Base-by-base conservation (phyloP, 2,797 vertebrate species). In the Myotis pilosus region DNA sequence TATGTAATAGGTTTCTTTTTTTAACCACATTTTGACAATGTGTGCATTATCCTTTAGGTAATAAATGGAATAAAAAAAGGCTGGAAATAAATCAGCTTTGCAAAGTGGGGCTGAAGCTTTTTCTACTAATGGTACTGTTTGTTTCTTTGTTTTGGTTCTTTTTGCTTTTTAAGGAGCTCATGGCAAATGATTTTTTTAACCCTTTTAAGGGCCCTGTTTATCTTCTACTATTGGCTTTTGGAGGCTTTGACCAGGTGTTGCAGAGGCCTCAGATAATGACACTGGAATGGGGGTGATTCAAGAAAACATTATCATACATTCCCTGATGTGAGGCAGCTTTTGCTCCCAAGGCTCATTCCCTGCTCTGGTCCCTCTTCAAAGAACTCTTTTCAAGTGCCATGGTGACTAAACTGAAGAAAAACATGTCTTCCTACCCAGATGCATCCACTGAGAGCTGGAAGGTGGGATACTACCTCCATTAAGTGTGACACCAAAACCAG, bases 21-120 rank as follows among this genome's bases (percentile, higher is more conserved):
- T 94, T 95, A 97, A 87, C 91, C 72, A 57, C 41, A 57, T 92
- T 94, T 90, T 93, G 76, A 92, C 92, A 95, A 94, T 91, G 92
- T 95, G 89, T 96, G 94, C 92, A 93, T 97, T 97, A 96, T 94
- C 87, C 91, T 97, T 95, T 95, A 97, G 96, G 95, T 95, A 97
- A 95, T 94, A 95, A 96, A 87, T 92, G 94, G 94, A 96, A 92
- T 95, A 82, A 94, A 92, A 90, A 75, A 33, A 20, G 55, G 64
- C 92, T 89, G 89, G 84, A 87, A 95, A 96, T 93, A 97, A 95
- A 97, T 96, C 53, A 30, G 81, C 89, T 90, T 96, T 95, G 89
- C 80, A 85, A 95, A 96, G 74, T 83, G 49, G 71, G 51, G 13
- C 83, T 55, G 53, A 91, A 80, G 72, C 57, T 87, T 95, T 95